phyloP scores from a whole-genome alignment of 2,113 vertebrate genomes.

The Cyphomyrus discorhynchus region DNA sequence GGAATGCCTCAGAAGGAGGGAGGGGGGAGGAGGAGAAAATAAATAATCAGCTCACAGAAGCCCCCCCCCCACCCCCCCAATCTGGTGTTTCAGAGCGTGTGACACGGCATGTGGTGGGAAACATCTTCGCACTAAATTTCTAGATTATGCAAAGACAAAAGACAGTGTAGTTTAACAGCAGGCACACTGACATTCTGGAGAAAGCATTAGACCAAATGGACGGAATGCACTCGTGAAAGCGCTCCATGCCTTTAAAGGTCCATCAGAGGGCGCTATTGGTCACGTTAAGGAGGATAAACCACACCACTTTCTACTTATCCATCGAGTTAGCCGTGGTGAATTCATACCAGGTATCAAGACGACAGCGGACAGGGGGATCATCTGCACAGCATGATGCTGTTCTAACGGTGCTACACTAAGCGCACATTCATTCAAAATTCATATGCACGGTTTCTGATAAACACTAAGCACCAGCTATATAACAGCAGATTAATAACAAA shows the following conservation, averaged over 20 bases:
- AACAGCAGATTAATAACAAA: neutral
- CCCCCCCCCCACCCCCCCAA: neutral
- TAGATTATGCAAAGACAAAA: slow-evolving; percentile 1
- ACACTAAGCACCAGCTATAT: neutral
- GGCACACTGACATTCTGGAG: neutral
- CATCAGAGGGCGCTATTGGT: slow-evolving; percentile 64
- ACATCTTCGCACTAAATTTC: neutral
- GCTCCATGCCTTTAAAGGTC: slow-evolving; percentile 28
- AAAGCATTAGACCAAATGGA: neutral
- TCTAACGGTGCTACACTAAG: neutral
- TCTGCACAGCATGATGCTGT: neutral
- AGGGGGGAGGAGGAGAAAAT: neutral
- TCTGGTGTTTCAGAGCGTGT: neutral
- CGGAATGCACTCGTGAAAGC: neutral
- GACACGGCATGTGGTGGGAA: neutral
- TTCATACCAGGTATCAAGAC: too few relatives aligned
- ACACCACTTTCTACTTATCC: neutral
- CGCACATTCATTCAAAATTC: neutral
- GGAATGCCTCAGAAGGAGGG: neutral
- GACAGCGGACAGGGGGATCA: neutral
- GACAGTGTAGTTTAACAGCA: neutral
- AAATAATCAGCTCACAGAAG: neutral
- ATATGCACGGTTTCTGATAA: neutral
- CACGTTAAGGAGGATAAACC: slow-evolving; percentile 18
- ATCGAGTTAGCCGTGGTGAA: too few relatives aligned